These are phyloP conservation scores for Nymphalis polychloros DNA, from an alignment of 2,888 invertebrate species.

Conservation along the genomic window DNA sequence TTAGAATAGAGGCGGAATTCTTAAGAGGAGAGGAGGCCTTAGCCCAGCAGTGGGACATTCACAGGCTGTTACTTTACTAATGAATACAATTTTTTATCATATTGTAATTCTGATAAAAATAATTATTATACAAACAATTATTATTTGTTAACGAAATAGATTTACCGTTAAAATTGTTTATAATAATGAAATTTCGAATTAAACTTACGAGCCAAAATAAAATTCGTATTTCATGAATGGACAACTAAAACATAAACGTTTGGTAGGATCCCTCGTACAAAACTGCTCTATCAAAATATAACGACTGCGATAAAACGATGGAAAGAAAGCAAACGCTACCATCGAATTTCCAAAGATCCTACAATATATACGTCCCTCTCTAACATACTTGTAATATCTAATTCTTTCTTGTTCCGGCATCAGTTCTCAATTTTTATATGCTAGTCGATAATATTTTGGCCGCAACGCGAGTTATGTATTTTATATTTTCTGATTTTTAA, in stretches of 20 bases:
- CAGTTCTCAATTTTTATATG: conserved; percentile 73
- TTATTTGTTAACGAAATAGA: no score
- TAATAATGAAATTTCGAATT: background rate
- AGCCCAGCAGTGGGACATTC: no score
- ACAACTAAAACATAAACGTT: conserved; percentile 80
- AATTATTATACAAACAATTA: no score
- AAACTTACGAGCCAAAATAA: conserved; percentile 5
- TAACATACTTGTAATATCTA: conserved; percentile 53
- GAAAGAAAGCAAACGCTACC: conserved; percentile 76
- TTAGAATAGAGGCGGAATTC: no score
- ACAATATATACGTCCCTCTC: conserved; percentile 71
- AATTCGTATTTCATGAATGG: conserved; percentile 25
- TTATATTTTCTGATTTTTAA: conserved; percentile 77
- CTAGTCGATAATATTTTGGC: conserved; percentile 78
- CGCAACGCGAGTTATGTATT: conserved; percentile 72
- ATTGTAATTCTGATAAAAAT: no score
- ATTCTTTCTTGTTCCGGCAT: conserved; percentile 60
- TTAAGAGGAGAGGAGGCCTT: no score
- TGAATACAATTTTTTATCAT: no score
- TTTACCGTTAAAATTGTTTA: no score
- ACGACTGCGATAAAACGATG: conserved; percentile 79
- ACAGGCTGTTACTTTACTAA: no score
- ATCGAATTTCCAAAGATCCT: conserved; percentile 77
- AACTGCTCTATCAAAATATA: conserved; percentile 81
- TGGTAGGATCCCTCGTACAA: conserved; percentile 71